Percentiles rank a stretch among this genome's conserved stretches.
These are phyloP conservation scores for Blastobasis adustella DNA, from an alignment of 2,888 invertebrate species.

Conservation along the genomic window DNA sequence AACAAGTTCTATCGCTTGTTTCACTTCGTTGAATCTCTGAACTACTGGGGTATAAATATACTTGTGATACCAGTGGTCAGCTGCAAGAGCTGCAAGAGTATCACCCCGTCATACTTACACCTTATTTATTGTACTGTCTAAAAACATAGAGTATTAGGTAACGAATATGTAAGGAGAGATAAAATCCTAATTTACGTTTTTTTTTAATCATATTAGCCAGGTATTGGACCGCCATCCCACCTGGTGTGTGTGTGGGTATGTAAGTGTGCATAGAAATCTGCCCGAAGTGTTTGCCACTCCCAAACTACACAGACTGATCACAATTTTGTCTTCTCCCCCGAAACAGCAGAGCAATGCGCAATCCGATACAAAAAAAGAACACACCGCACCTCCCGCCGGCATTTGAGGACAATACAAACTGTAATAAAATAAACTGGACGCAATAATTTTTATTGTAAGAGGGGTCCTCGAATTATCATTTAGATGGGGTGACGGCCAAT, in stretches of 20 bases:
- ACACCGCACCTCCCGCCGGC: not conserved
- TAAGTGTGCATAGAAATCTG: not conserved
- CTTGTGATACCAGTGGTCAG: too few relatives aligned
- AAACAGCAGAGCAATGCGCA: not conserved
- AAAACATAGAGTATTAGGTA: too few relatives aligned
- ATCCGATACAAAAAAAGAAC: not conserved
- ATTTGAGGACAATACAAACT: constrained; percentile 66
- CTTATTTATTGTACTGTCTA: too few relatives aligned
- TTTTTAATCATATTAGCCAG: not conserved
- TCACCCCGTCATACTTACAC: too few relatives aligned
- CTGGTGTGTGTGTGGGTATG: too few relatives aligned
- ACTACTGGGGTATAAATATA: too few relatives aligned
- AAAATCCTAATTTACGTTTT: too few relatives aligned
- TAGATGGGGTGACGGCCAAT: constrained; percentile 68
- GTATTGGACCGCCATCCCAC: not conserved
- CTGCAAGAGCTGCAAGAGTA: too few relatives aligned
- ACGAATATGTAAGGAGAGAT: not conserved
- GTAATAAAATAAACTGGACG: constrained; percentile 72
- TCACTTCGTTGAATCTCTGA: too few relatives aligned
- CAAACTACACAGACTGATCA: not conserved
- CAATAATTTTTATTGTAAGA: constrained; percentile 73
- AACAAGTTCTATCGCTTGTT: too few relatives aligned
- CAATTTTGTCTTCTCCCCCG: not conserved
- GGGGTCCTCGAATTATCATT: constrained; percentile 70
- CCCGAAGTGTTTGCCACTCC: not conserved